Evolutionary conservation across 2,888 invertebrate genomes (phyloP), one percentile per base, ranked within the genome.

Genomic region (Lepidochrysops patricia): DNA sequence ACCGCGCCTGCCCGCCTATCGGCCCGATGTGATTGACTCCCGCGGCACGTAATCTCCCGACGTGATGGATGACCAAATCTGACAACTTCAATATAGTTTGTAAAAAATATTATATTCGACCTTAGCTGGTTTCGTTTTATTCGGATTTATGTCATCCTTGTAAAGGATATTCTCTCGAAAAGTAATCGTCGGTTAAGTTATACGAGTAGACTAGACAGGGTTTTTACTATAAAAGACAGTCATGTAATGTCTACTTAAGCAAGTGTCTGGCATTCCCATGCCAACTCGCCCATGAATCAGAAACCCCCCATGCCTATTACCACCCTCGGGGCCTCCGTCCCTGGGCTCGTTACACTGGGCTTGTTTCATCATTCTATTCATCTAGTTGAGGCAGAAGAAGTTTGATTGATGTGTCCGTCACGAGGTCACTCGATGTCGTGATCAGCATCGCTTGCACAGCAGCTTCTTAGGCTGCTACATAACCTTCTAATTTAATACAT

Each of bases 381-480:
- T 13, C 12, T 26, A 50, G n/a, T 3, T 7, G n/a, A 27, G 9
- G 2, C n/a, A n/a, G n/a, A n/a, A 4, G 26, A 50, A n/a, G 29
- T 52, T 60, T 56, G 37, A 60, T 62, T 63, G 62, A 60, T 62
- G 61, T 61, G 61, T 62, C 48, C 35, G 54, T 64, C 65, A 60
- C 57, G 61, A 60, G 63, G 64, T 62, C 62, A 60, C 62, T 60
- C 65, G 61, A 60, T 65, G 60, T 63, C 57, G 59, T 56, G 61
- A 56, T 32, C 57, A 49, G 37, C 49, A 56, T 6, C 62, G 49
- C 58, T 57, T 61, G 58, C n/a, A n/a, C n/a, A n/a, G n/a, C n/a
- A n/a, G n/a, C n/a, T n/a, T n/a, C n/a, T n/a, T n/a, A n/a, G n/a
- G n/a, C n/a, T n/a, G n/a, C n/a, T n/a, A n/a, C n/a, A n/a, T n/a